Conservation (phyloP, 2,888 invertebrate genomes). For the Marronus borbonicus region DNA sequence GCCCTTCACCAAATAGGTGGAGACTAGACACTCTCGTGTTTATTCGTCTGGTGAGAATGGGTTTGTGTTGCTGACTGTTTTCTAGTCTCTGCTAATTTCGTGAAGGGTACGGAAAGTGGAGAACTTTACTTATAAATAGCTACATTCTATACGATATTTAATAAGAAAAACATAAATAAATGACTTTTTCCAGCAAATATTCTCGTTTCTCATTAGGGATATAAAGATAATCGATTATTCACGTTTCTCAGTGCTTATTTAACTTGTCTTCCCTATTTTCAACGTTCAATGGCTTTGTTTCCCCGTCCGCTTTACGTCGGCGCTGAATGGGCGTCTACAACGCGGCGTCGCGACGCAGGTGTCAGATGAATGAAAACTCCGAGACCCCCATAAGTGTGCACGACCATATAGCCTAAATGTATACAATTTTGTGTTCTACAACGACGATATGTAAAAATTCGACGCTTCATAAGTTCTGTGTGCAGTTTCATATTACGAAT, state of each 20-base stretch:
- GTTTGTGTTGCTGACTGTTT: no score
- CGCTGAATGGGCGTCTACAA: constrained; percentile 38
- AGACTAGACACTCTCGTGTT: no score
- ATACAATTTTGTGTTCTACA: constrained; percentile 56
- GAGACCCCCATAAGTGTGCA: constrained; percentile 50
- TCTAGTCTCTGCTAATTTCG: no score
- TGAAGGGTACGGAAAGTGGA: no score
- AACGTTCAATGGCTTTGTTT: constrained; percentile 4
- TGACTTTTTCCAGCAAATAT: background rate
- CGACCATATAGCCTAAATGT: constrained; percentile 56
- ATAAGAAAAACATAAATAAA: no score
- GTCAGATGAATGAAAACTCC: constrained; percentile 50
- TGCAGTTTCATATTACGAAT: constrained; percentile 39
- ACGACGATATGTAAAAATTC: constrained; percentile 57
- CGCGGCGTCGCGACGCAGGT: constrained; percentile 51
- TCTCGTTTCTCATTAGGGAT: background rate
- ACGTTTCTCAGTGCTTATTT: background rate
- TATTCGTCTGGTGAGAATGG: no score
- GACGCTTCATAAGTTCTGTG: constrained; percentile 50
- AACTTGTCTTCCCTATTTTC: background rate
- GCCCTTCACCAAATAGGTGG: no score
- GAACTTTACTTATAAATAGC: no score
- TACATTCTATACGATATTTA: no score
- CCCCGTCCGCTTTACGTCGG: constrained; percentile 24
- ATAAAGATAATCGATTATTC: background rate